Conservation (phyloP, 2,888 invertebrate species). For the Macrosiphum euphorbiae region DNA sequence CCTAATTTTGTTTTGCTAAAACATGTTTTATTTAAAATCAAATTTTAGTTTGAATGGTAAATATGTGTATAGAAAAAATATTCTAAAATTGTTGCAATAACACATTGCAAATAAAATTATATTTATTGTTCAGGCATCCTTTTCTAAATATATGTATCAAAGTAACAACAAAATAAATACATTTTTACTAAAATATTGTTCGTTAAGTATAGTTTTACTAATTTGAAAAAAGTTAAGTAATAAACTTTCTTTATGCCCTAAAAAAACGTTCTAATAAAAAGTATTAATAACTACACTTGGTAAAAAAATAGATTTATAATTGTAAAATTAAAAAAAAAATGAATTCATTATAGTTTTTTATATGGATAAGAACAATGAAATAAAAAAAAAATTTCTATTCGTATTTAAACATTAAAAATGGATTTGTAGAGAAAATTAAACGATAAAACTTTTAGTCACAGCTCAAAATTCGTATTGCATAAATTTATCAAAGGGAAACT, state of each 20-base stretch:
- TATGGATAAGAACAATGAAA: neutral
- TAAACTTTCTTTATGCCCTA: neutral
- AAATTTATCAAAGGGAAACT: neutral
- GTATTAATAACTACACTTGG: no score
- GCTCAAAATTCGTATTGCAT: neutral
- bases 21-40: neutral
- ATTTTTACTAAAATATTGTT: neutral
- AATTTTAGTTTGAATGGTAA: neutral
- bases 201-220: neutral
- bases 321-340: neutral
- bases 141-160: neutral
- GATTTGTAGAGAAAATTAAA: neutral
- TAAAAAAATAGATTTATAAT: no score
- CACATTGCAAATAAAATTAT: neutral
- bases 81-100: neutral
- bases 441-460: neutral
- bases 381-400: neutral
- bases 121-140: no score
- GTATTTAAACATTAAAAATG: neutral
- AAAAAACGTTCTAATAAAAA: neutral
- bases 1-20: neutral
- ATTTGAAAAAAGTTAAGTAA: neutral
- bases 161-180: neutral
- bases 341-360: neutral
- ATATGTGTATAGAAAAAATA: neutral